A percentile compares a stretch with the other conserved stretches of the same genome.
Conservation (phyloP, 2,797 vertebrate species). For the Clangula hyemalis region DNA sequence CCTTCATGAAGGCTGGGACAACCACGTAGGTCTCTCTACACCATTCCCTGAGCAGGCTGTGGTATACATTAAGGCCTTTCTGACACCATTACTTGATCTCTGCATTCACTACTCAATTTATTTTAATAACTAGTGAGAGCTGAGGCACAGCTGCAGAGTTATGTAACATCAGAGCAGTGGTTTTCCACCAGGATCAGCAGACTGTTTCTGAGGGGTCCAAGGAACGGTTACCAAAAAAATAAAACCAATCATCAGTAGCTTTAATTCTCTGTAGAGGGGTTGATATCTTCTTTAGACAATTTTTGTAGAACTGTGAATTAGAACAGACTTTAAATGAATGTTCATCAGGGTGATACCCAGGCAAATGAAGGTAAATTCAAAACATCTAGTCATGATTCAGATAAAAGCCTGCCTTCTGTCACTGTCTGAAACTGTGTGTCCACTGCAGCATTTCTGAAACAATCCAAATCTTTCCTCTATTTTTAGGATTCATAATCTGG, state of each 20-base stretch:
- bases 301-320: background rate
- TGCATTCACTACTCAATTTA: background rate
- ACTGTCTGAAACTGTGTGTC: background rate
- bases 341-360: background rate
- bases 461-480: background rate
- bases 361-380: background rate
- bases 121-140: background rate
- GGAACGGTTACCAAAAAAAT: background rate
- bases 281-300: background rate
- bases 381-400: background rate
- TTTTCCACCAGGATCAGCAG: background rate
- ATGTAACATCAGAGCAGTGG: background rate
- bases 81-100: background rate
- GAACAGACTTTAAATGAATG: background rate
- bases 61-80: background rate
- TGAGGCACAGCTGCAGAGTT: background rate
- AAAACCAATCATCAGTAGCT: background rate
- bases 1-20: background rate
- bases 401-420: background rate
- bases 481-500: background rate
- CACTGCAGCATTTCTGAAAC: background rate
- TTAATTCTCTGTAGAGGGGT: background rate
- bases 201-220: background rate
- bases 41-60: background rate
- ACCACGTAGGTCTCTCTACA: rapidly evolving